phyloP scores from a whole-genome alignment of 2,113 vertebrate genomes.

The Oriolus oriolus region DNA sequence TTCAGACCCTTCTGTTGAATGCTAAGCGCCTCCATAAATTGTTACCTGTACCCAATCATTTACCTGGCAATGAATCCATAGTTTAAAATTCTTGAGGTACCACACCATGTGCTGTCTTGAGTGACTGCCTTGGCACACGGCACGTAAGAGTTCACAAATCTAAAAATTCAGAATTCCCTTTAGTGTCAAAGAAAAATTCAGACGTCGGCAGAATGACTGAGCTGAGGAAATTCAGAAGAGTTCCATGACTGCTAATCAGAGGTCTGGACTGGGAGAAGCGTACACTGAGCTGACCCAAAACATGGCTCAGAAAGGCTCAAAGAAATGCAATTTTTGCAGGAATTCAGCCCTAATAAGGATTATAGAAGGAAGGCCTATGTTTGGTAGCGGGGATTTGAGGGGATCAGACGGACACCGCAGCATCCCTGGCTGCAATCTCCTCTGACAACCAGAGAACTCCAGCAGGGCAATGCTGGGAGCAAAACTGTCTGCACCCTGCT shows the following conservation, averaged over 20 bases:
- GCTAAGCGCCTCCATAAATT: neutral
- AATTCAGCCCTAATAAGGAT: neutral
- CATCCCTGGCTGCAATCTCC: neutral
- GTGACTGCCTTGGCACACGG: neutral
- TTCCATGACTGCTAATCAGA: neutral
- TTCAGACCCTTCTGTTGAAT: neutral
- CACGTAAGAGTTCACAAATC: neutral
- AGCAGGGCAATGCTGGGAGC: neutral
- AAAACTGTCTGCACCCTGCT: neutral
- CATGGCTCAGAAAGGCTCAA: neutral
- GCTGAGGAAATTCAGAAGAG: neutral
- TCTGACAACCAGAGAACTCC: neutral
- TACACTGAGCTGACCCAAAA: neutral
- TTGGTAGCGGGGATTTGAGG: neutral
- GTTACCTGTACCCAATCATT: neutral
- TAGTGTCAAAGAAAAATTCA: neutral
- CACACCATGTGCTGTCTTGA: neutral
- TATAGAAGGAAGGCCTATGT: neutral
- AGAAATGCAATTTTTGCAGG: neutral
- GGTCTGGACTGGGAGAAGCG: neutral
- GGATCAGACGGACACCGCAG: neutral
- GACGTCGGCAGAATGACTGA: accelerated
- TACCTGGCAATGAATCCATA: neutral
- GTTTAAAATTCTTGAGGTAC: neutral
- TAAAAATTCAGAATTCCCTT: neutral